A percentile compares a stretch with the other conserved stretches of the same genome.
Conservation (phyloP, 2,888 invertebrate genomes). For the Labia minor region DNA sequence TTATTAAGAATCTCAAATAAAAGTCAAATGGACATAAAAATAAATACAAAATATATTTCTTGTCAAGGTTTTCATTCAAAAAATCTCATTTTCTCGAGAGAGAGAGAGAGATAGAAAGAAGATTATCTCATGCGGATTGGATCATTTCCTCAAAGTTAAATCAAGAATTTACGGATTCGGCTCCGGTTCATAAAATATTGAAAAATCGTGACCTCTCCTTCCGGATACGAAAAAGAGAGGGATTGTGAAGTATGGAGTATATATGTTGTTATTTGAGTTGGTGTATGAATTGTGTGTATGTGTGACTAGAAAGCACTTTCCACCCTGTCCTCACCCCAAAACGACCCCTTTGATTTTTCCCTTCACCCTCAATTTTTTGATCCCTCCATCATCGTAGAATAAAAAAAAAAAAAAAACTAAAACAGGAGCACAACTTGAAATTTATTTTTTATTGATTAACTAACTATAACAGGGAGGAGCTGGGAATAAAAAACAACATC, state of each 20-base stretch:
- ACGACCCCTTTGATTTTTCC: neutral
- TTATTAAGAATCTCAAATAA: no score
- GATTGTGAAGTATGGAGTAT: neutral
- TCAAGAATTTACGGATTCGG: neutral
- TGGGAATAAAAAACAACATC: neutral
- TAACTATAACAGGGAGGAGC: no score
- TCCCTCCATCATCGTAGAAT: neutral
- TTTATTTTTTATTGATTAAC: constrained; percentile 8
- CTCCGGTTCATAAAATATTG: neutral
- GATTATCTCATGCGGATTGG: neutral
- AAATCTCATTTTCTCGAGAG: no score
- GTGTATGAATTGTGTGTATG: no score
- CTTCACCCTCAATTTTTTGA: neutral
- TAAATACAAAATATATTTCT: no score
- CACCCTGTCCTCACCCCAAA: neutral
- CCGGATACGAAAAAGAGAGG: neutral
- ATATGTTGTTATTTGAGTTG: no score
- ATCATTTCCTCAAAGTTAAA: neutral
- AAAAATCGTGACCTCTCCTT: neutral
- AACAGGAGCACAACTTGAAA: neutral
- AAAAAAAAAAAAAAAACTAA: neutral
- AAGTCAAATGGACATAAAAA: no score
- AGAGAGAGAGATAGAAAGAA: no score
- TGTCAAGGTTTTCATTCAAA: no score
- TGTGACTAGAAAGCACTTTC: neutral